Conservation (phyloP, 2,888 invertebrate genomes). For the Apamea crenata region DNA sequence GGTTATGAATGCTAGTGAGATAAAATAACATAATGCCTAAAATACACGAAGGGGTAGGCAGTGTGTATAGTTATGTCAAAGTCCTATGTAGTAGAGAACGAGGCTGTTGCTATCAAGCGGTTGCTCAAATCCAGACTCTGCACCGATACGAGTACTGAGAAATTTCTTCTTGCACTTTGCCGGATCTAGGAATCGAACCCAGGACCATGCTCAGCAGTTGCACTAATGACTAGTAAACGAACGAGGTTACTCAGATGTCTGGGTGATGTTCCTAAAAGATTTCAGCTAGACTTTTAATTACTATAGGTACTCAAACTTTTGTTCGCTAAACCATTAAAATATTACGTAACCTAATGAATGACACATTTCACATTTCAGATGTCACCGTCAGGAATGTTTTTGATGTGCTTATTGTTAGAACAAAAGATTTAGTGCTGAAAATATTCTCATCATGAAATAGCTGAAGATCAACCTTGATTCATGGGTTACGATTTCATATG, state of each 20-base stretch:
- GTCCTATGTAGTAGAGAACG: too few species aligned
- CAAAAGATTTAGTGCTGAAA: constrained; percentile 55
- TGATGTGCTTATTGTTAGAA: constrained; percentile 55
- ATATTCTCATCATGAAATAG: constrained; percentile 37
- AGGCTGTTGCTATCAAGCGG: neutral
- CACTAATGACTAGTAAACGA: neutral
- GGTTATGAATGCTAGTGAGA: neutral
- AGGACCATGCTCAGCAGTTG: neutral
- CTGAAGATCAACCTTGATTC: constrained; percentile 20
- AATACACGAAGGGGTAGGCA: neutral
- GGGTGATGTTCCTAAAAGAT: constrained; percentile 3
- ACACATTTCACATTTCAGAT: constrained; percentile 53
- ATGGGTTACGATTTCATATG: constrained; percentile 21
- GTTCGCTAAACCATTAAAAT: constrained; percentile 50
- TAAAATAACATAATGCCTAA: neutral
- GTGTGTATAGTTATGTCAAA: neutral
- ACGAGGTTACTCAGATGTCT: neutral
- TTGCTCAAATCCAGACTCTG: neutral
- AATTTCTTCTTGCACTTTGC: neutral
- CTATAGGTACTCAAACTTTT: constrained; percentile 40
- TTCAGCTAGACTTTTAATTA: constrained; percentile 55
- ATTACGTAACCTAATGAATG: constrained; percentile 53
- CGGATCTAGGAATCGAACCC: neutral
- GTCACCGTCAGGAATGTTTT: constrained; percentile 59
- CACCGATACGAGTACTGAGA: neutral